phyloP scores from a whole-genome alignment of 2,113 vertebrate species.

The Salvelinus sp. region DNA sequence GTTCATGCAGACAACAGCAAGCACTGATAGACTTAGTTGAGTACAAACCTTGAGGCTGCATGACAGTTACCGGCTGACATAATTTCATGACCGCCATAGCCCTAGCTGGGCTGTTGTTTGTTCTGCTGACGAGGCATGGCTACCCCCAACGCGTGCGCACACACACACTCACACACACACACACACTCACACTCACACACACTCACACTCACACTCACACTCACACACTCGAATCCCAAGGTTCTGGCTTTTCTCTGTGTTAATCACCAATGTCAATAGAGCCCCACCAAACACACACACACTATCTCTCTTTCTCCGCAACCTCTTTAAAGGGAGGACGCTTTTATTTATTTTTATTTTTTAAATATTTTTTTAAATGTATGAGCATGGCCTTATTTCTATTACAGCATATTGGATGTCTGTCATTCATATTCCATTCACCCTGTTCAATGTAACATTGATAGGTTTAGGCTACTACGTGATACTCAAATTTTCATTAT shows the following conservation, averaged over 20 bases:
- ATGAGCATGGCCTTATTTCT: too few relatives aligned
- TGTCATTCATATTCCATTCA: too few relatives aligned
- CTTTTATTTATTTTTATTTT: too few relatives aligned
- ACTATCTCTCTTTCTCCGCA: conserved; percentile 28
- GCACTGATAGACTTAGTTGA: neutral
- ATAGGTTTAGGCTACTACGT: too few relatives aligned
- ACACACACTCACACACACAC: conserved; percentile 11
- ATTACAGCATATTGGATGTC: too few relatives aligned
- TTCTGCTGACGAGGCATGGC: conserved; percentile 12
- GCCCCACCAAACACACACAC: conserved; percentile 20
- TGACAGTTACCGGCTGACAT: too few relatives aligned
- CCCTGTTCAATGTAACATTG: too few relatives aligned
- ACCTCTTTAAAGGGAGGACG: conserved; percentile 13
- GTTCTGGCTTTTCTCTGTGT: conserved; percentile 73
- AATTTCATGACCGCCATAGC: too few relatives aligned
- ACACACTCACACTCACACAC: too few relatives aligned
- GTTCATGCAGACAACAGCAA: neutral
- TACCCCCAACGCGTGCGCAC: conserved; percentile 26
- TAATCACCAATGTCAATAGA: conserved; percentile 64
- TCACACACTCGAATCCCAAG: conserved; percentile 71
- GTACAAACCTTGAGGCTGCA: conserved; percentile 1
- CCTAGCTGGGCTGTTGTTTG: neutral
- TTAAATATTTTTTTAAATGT: too few relatives aligned
- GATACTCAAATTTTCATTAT: too few relatives aligned
- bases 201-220: conserved; percentile 49